Evolutionary conservation across 2,113 vertebrate genomes (phyloP).

Genomic region (Hirundichthys speculiger): DNA sequence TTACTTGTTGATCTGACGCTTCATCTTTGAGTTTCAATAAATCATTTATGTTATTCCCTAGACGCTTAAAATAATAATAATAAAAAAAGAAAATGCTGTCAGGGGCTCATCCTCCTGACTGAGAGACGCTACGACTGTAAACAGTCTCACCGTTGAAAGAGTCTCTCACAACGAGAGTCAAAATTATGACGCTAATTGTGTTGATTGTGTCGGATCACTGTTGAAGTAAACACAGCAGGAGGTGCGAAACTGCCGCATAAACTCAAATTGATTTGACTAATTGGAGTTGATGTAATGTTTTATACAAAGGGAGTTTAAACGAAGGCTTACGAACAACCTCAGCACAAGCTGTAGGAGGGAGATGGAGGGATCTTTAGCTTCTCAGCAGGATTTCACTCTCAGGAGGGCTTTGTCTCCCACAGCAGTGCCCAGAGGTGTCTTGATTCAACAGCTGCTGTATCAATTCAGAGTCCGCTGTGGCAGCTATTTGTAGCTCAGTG

Average conservation of each 20-base stretch:
- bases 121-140: slow-evolving; percentile 10
- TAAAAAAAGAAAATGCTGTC: not conserved
- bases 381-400: slow-evolving; percentile 47
- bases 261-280: slow-evolving; percentile 55
- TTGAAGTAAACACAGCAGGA: slow-evolving; percentile 48
- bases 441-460: slow-evolving; percentile 66
- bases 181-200: slow-evolving; percentile 45
- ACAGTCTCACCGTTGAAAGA: not conserved
- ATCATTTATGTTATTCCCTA: not conserved
- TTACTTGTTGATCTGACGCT: not conserved
- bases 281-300: slow-evolving; percentile 49
- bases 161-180: slow-evolving; percentile 22
- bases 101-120: not conserved
- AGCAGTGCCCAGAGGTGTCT: slow-evolving; percentile 36
- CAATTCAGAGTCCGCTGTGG: slow-evolving; percentile 46
- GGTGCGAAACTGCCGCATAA: slow-evolving; percentile 42
- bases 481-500: slow-evolving; percentile 57
- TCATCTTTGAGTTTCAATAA: not conserved
- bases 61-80: no score
- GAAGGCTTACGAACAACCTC: slow-evolving; percentile 20
- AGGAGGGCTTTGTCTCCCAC: slow-evolving; percentile 33
- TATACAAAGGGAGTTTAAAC: slow-evolving; percentile 37
- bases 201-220: slow-evolving; percentile 43
- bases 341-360: slow-evolving; percentile 35
- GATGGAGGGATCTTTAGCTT: slow-evolving; percentile 33